Evolutionary conservation across 2,113 vertebrate species (phyloP).

Genomic region (western clawed frog (Xenopus tropicalis)): DNA sequence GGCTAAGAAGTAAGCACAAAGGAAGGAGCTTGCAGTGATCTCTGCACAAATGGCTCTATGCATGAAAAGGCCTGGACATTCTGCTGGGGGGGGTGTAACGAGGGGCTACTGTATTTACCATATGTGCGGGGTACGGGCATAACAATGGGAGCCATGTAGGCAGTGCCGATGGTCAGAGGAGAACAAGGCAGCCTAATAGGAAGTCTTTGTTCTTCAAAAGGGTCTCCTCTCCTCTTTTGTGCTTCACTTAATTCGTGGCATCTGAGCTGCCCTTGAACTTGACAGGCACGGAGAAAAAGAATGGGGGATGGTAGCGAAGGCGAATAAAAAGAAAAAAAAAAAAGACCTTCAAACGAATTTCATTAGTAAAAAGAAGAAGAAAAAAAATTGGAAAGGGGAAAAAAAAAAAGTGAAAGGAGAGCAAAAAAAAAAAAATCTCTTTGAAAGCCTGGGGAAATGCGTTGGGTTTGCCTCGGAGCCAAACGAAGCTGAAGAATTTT

Average conservation of each 20-base stretch:
- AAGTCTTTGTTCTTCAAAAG: constrained; percentile 75
- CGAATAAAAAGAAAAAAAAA: constrained; percentile 53
- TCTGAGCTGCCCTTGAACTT: constrained; percentile 79
- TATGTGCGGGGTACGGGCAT: constrained; percentile 65
- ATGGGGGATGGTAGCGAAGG: constrained; percentile 51
- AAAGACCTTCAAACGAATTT: constrained; percentile 62
- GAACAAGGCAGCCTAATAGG: constrained; percentile 72
- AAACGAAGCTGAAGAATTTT: not conserved
- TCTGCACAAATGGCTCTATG: constrained; percentile 60
- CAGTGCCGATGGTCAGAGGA: constrained; percentile 67
- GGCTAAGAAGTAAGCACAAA: constrained; percentile 50
- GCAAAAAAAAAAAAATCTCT: constrained; percentile 69
- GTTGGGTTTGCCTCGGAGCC: not conserved
- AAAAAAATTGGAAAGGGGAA: not conserved
- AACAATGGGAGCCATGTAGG: constrained; percentile 67
- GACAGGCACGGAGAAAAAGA: constrained; percentile 63
- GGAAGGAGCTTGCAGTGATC: constrained; percentile 36
- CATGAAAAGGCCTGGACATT: constrained; percentile 63
- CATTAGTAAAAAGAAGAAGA: constrained; percentile 43
- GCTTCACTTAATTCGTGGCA: constrained; percentile 74
- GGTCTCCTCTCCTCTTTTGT: constrained; percentile 72
- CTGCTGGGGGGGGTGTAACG: constrained; percentile 59
- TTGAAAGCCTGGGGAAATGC: constrained; percentile 61
- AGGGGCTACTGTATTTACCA: constrained; percentile 69
- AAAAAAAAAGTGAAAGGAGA: constrained; percentile 49